Conservation (phyloP, 2,888 invertebrate genomes). For the Euphydryas editha region DNA sequence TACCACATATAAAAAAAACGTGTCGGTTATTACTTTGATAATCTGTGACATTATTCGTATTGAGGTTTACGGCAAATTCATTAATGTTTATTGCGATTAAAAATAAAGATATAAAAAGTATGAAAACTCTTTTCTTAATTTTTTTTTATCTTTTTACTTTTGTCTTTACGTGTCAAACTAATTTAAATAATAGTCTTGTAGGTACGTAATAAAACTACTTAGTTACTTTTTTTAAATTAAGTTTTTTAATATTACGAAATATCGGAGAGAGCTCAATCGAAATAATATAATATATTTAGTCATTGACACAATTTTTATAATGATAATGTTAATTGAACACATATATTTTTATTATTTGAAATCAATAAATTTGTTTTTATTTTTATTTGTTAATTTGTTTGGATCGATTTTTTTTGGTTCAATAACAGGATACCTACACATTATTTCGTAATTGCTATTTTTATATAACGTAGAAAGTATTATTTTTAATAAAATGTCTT, state of each 20-base stretch:
- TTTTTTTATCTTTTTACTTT: slow-evolving; percentile 9
- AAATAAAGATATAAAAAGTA: slow-evolving; percentile 28
- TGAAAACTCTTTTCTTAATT: slow-evolving; percentile 13
- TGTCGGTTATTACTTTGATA: slow-evolving; percentile 25
- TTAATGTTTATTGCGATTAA: slow-evolving; percentile 33
- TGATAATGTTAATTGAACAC: background rate
- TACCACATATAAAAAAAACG: slow-evolving; percentile 16
- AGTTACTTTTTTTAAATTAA: slow-evolving; percentile 5
- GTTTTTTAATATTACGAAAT: slow-evolving; percentile 2
- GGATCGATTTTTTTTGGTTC: background rate
- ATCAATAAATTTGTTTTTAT: background rate
- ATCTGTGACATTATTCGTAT: slow-evolving; percentile 28
- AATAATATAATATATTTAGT: background rate
- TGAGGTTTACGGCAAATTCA: slow-evolving; percentile 34
- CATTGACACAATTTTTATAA: background rate
- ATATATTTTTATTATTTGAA: background rate
- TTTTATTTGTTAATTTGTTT: background rate
- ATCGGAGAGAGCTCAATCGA: background rate
- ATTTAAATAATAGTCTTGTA: slow-evolving; percentile 10
- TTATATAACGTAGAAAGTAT: background rate
- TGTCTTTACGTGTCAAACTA: slow-evolving; percentile 9
- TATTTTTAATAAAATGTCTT: background rate
- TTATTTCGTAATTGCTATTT: background rate
- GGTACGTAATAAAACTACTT: slow-evolving; percentile 1
- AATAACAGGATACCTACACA: background rate